Base-by-base conservation (phyloP, 2,797 vertebrate genomes). In the Ctenosaura bakeri region DNA sequence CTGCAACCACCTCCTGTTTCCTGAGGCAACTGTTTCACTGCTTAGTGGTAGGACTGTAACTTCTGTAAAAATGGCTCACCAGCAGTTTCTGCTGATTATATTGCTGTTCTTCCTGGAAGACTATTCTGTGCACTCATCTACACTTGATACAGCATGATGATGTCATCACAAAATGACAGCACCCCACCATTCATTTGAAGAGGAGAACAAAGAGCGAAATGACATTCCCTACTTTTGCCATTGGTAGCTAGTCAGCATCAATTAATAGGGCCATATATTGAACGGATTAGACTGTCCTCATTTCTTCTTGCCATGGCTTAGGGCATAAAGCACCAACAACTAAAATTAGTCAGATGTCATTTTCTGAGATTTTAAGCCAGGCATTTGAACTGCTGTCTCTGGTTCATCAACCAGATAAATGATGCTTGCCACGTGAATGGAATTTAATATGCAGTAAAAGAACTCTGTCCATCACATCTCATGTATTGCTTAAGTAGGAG, bases 281-380 rank as follows among this genome's bases (percentile, higher is more conserved):
- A 69, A 89, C 50, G 62, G 56, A 71, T 69, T 79, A 85, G 50
- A 52, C 26, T 79, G 3, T 32, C 26, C n/a, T 85, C 50, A 69
- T 85, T 85, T 85, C 32, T 76, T 69, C 74, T 66, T 79, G 42
- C 56, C 82, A 84, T 78, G 83, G n/a, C 62, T 69, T 54, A 32
- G 46, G 79, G 74, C 46, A 77, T 85, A 78, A 54, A 69, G 16
- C 69, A 26, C 24, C 46, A 54, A 56, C 62, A 79, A 79, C 59
- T 80, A 69, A 35, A 88, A 80, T 88, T 79, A 79, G 80, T 88
- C 66, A 73, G 76, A 69, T 89, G 73, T 77, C n/a, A 79, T 66
- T 89, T 89, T n/a, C 59, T 66, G 52, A 54, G 59, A 54, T 79
- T 35, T 29, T 42, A 26, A 62, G 46, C 74, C 50, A 85, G 56